These are phyloP conservation scores for Onychostruthus taczanowskii DNA, from an alignment of 2,113 vertebrate genomes.

Conservation along the genomic window DNA sequence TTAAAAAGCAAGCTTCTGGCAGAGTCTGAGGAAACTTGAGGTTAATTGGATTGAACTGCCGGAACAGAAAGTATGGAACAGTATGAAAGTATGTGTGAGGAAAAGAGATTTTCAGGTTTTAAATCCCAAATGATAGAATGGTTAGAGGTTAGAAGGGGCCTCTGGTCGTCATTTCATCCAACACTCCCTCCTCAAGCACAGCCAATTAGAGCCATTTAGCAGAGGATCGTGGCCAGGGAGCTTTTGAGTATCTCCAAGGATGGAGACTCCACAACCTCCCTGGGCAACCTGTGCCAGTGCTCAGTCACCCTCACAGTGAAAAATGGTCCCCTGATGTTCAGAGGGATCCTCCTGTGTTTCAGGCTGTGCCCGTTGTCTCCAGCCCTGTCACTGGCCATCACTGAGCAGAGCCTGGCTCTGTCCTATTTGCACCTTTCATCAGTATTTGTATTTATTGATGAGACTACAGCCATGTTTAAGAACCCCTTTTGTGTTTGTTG, in stretches of 20 bases:
- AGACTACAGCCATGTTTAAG: background rate
- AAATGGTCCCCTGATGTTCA: background rate
- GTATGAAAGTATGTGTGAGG: background rate
- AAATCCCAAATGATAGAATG: background rate
- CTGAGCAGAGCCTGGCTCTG: background rate
- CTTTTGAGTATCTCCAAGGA: background rate
- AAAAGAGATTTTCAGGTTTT: background rate
- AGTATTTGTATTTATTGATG: background rate
- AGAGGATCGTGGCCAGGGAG: background rate
- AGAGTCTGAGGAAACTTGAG: background rate
- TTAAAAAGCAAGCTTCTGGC: background rate
- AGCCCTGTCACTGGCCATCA: background rate
- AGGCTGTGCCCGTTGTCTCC: background rate
- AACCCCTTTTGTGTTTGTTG: background rate
- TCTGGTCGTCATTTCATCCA: background rate
- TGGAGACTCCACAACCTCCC: background rate
- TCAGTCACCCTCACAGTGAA: fast-evolving
- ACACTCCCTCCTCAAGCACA: background rate
- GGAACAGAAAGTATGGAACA: background rate
- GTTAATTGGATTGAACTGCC: background rate
- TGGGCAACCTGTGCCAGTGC: background rate
- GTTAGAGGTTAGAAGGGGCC: background rate
- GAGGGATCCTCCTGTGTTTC: background rate
- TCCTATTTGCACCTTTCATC: background rate
- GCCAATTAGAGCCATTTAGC: background rate